phyloP scores from a whole-genome alignment of 2,888 invertebrate genomes.

The Caenorhabditis panamensis region DNA sequence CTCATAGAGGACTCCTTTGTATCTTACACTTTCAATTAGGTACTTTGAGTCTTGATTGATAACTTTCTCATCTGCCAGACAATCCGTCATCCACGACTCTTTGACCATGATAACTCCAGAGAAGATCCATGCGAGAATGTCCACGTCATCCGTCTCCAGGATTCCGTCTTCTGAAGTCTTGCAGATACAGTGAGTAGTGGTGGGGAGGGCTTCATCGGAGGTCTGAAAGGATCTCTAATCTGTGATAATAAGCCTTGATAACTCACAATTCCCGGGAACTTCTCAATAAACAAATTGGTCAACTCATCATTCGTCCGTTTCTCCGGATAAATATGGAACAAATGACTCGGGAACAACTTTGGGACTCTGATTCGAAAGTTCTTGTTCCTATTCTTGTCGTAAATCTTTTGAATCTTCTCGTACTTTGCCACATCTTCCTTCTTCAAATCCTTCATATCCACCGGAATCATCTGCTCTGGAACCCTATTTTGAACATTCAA shows the following conservation, averaged over 20 bases:
- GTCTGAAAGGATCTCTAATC: constrained; percentile 6
- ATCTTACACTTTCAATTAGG: constrained; percentile 14
- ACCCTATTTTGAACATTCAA: constrained; percentile 10
- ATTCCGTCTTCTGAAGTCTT: constrained; percentile 7
- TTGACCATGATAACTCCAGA: constrained; percentile 20
- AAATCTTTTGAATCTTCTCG: background rate
- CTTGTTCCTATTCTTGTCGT: constrained; percentile 2
- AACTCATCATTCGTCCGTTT: background rate
- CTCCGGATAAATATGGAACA: constrained; percentile 20
- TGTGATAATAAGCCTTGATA: background rate
- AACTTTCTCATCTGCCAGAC: constrained; percentile 4
- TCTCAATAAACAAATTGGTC: constrained; percentile 7
- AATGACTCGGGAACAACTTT: constrained; percentile 1
- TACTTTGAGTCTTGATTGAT: constrained; percentile 6
- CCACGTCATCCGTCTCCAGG: constrained; percentile 6
- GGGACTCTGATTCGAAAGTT: constrained; percentile 16
- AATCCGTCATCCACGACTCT: constrained; percentile 28
- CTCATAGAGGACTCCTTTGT: constrained; percentile 17
- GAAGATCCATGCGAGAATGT: constrained; percentile 8
- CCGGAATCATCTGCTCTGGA: constrained; percentile 15
- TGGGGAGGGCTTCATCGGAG: background rate
- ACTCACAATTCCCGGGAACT: constrained; percentile 29
- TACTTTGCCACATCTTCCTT: background rate
- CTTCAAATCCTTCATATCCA: background rate
- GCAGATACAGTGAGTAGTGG: constrained; percentile 17